Evolutionary conservation across 2,888 invertebrate species (phyloP), one percentile per base, ranked within the genome.

Genomic region (Diadegma fenestrale): DNA sequence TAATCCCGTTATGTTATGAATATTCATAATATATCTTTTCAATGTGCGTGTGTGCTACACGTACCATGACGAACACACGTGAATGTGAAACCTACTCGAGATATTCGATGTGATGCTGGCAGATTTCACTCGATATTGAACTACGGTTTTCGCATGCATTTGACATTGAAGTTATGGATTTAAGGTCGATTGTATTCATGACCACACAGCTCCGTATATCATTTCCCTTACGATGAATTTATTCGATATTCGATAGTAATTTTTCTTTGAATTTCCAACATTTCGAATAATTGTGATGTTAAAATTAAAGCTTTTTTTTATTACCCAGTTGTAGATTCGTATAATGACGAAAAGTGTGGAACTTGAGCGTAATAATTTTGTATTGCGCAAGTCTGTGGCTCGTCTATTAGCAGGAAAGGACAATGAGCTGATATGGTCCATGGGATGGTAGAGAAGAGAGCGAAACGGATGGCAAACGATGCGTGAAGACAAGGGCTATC

Each of bases 1-100:
- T 84, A 86, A 88, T 87, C 85, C 87, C 81, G 86, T 88, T 86
- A 83, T 76, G 80, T 85, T 83, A 87, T 88, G 87, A 86, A 88
- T 88, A 88, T 88, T 88, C 88, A 88, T 87, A 77, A 61, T 68
- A 72, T 61, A 77, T 80, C 71, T 64, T 63, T 51, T 84, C 54
- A 58, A 54, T 77, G 66, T 45, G 30, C 5, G 33, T 37, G 37
- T 54, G 61, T 45, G 22, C 26, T 58, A 26, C 6, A 48, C 72
- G 76, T 71, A 68, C 69, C 73, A 80, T 82, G 84, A 76, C 73
- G 51, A 76, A 78, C 58, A 58, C 41, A 48, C 30, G 17, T 75
- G 43, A 51, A 73, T 71, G 76, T 43, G 66, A 58, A 73, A 80
- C 80, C 51, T 68, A 69, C 75, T 77, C 75, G 58, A 84, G 84